phyloP scores from a whole-genome alignment of 2,888 invertebrate species.

The Stenichneumon culpator region DNA sequence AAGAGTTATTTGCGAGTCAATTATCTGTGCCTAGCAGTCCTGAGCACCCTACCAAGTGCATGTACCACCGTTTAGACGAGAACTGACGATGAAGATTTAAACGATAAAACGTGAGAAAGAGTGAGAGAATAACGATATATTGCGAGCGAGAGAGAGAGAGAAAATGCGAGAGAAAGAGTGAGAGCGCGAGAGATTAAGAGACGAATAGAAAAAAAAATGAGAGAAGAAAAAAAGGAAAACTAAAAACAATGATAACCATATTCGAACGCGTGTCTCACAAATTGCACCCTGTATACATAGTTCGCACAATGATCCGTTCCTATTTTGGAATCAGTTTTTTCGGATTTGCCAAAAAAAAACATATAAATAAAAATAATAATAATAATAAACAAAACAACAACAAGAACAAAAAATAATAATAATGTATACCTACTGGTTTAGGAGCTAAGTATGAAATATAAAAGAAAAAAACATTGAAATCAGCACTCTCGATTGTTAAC shows the following conservation, averaged over 20 bases:
- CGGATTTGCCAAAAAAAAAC: slow-evolving; percentile 80
- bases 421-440: slow-evolving; percentile 68
- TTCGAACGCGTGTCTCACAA: slow-evolving; percentile 76
- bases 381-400: slow-evolving; percentile 45
- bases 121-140: slow-evolving; percentile 66
- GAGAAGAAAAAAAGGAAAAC: slow-evolving; percentile 38
- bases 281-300: slow-evolving; percentile 83
- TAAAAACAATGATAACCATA: slow-evolving; percentile 54
- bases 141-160: slow-evolving; percentile 64
- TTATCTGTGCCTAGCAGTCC: slow-evolving; percentile 88
- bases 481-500: slow-evolving; percentile 63
- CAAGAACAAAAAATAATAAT: slow-evolving; percentile 55
- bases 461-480: slow-evolving; percentile 37
- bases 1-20: slow-evolving; percentile 88
- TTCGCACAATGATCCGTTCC: slow-evolving; percentile 83
- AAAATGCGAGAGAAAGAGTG: slow-evolving; percentile 48
- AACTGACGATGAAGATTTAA: slow-evolving; percentile 75
- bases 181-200: slow-evolving; percentile 66
- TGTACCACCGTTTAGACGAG: slow-evolving; percentile 84
- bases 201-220: slow-evolving; percentile 67
- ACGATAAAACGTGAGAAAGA: slow-evolving; percentile 64
- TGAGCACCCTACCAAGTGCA: slow-evolving; percentile 85
- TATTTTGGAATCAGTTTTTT: slow-evolving; percentile 82
- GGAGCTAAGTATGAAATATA: slow-evolving; percentile 66
- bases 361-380: slow-evolving; percentile 50